phyloP scores from a whole-genome alignment of 2,797 vertebrate species.

The Chrosomus eos region DNA sequence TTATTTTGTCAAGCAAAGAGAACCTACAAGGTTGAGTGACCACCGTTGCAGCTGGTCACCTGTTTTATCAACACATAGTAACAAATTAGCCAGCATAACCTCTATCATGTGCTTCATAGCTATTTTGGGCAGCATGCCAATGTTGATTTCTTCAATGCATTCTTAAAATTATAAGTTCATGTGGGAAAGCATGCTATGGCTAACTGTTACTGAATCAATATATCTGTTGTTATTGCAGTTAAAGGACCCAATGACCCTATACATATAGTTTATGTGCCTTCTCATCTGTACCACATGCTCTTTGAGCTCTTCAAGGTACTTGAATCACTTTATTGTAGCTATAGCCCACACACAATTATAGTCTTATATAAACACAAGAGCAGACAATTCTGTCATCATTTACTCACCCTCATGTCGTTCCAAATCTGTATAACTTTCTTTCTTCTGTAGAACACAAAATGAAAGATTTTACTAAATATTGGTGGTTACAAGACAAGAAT shows the following conservation, averaged over 20 bases:
- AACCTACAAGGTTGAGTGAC: constrained; percentile 21
- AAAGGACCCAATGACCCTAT: constrained; percentile 83
- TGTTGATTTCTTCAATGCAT: background rate
- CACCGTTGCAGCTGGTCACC: background rate
- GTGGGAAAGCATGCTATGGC: background rate
- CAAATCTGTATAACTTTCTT: background rate
- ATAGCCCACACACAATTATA: background rate
- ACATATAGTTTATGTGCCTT: constrained; percentile 94
- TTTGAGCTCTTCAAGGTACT: constrained; percentile 99
- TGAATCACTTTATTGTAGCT: background rate
- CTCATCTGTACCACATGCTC: constrained; percentile 98
- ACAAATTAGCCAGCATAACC: constrained; percentile 41
- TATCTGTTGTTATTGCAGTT: constrained; percentile 74
- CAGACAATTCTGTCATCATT: background rate
- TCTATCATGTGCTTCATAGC: constrained; percentile 3
- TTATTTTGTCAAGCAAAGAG: background rate
- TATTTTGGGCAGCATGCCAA: background rate
- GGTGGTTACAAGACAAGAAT: background rate
- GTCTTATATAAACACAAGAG: background rate
- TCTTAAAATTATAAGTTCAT: background rate
- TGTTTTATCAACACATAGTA: constrained; percentile 20
- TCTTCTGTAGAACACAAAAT: background rate
- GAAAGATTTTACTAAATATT: background rate
- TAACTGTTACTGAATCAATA: background rate
- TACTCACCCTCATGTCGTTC: background rate